Conservation (phyloP, 2,797 vertebrate genomes). For the Morus bassanus region DNA sequence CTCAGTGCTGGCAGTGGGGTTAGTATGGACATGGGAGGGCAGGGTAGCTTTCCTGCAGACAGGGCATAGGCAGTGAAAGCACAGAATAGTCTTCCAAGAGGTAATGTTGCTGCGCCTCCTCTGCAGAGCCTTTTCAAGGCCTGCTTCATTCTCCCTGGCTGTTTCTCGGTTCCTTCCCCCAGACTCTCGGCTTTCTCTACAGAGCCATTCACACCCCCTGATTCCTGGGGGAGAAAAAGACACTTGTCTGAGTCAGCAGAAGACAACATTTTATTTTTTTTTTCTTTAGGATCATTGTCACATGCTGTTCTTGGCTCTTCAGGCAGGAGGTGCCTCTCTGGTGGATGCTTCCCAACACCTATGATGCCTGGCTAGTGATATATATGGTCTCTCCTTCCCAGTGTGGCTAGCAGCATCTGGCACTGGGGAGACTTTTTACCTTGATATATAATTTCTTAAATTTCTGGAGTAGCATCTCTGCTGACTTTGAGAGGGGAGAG, state of each 20-base stretch:
- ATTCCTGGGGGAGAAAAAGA: neutral
- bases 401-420: neutral
- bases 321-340: neutral
- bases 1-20: neutral
- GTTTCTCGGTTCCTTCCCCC: neutral
- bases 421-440: neutral
- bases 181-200: neutral
- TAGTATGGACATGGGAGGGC: neutral
- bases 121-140: neutral
- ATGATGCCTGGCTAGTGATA: rapidly evolving
- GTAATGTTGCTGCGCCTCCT: neutral
- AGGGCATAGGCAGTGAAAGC: neutral
- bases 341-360: neutral
- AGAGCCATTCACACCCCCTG: neutral
- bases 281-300: neutral
- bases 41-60: neutral
- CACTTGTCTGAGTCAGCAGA: neutral
- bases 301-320: neutral
- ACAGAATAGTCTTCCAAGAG: neutral
- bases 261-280: neutral
- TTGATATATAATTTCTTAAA: neutral
- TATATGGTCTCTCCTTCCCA: rapidly evolving
- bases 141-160: neutral
- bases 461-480: neutral
- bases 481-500: neutral